Evolutionary conservation across 2,888 invertebrate genomes (phyloP), one percentile per base, ranked within the genome.

Genomic region (Lathronympha strigana): DNA sequence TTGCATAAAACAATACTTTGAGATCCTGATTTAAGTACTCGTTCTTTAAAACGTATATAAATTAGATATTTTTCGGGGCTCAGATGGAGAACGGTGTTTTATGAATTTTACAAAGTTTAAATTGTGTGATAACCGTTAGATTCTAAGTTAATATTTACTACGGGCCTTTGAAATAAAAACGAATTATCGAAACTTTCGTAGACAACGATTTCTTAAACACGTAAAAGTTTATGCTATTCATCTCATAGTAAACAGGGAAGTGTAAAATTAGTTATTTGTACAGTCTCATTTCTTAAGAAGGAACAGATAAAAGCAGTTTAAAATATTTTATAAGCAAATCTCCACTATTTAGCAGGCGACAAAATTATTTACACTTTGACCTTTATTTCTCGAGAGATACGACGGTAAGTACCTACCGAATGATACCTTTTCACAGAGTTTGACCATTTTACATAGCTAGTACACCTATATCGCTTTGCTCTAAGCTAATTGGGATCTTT

Each of bases 1-100:
- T 84, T 84, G 77, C 83, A 83, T 84, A 82, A 81, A 79, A 78
- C 80, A 81, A 80, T 77, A 71, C 72, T 71, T 67, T 71, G 70
- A 76, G 73, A 72, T 72, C 72, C 73, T 72, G 63, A 68, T 72
- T 66, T 70, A 61, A 45, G 67, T 51, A 33, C 50, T 67, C 67
- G 62, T 63, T 67, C 67, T 54, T 71, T 73, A 69, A 72, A 71
- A 49, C 45, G 28, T 38, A 40, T 21, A 53, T 51, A 57, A 31
- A 51, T 67, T 50, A 47, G 15, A 31, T 51, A 45, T 51, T 51
- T 33, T 58, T 57, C 13, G 9, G 23, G 28, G 38, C 87, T 81
- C 88, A 89, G 89, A 84, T 90, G 88, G 45, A 49, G 21, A 31
- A 40, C 49, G 23, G 60, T 63, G 33, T 62, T 51, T 45, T 51